Percentiles rank a stretch among this genome's conserved stretches.
Conservation (phyloP, 1,140 invertebrate species). For the Plutomurus gul region DNA sequence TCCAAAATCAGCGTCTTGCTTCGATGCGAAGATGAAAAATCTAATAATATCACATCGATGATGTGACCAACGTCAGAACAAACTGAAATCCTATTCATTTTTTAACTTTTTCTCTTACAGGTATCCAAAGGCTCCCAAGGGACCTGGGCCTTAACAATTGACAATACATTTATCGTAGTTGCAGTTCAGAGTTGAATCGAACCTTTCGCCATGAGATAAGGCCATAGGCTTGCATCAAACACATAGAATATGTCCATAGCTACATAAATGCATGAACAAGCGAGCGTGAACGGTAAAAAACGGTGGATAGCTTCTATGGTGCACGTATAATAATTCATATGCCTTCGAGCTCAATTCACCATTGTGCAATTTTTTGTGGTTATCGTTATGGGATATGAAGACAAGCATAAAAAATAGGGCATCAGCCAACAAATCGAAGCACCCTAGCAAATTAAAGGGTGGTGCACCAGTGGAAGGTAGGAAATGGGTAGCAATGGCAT, state of each 20-base stretch:
- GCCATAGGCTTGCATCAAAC: neutral
- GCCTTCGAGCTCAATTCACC: neutral
- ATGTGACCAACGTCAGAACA: neutral
- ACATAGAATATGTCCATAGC: too few species aligned
- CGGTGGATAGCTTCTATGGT: neutral
- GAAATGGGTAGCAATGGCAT: too few species aligned
- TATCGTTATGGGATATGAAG: constrained; percentile 25
- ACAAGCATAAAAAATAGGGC: constrained; percentile 42
- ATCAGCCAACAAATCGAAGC: constrained; percentile 8
- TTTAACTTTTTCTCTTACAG: neutral
- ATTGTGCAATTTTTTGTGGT: constrained; percentile 53
- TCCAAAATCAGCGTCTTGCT: too few species aligned
- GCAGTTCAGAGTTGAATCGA: neutral
- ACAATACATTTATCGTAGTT: neutral
- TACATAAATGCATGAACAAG: too few species aligned
- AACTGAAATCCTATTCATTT: constrained; percentile 5
- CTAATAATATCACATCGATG: too few species aligned
- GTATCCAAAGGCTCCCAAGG: neutral
- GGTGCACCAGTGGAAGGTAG: neutral
- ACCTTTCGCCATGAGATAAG: neutral
- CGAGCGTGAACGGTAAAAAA: neutral
- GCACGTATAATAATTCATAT: neutral
- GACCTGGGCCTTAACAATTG: neutral
- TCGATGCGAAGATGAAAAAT: too few species aligned
- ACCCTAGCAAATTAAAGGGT: constrained; percentile 20